Base-by-base conservation (phyloP, 2,797 vertebrate genomes). In the Darevskia nairensis region DNA sequence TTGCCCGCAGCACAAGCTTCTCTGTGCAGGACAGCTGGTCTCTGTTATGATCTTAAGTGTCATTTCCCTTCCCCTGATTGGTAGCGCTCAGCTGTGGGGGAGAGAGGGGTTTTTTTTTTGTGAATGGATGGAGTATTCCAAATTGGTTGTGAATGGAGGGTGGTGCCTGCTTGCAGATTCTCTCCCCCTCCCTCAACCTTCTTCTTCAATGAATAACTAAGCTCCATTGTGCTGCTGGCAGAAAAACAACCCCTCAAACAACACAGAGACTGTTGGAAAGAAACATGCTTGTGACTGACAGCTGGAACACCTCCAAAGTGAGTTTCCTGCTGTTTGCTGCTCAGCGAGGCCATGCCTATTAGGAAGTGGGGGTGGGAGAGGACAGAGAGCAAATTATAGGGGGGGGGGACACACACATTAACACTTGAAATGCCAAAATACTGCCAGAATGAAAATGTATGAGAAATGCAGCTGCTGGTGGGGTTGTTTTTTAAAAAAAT, bases 61-160 rank as follows among this genome's bases (percentile, higher is more conserved):
- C 84, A 86, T 94, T 95, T 95, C 92, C 92, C 94, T 94, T 94
- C 93, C 87, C 90, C 93, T 94, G 93, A 95, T 92, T 94, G 91
- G 95, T 92, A 89, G 90, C 0, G 1, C 89, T 93, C 88, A 95
- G 92, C 93, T 92, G 90, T 89, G 85, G 91, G 39, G 82, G 66
- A 82, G 72, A 86, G 92, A 81, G 87, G 82, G 90, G 86, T 89
- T 89, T 46, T 93, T 94, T 39, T 94, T 39, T 75, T 90, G 90
- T 80, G 86, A 92, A 92, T 90, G 96, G 96, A 97, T 96, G 96
- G 96, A 96, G 94, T 71, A 89, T 95, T 96, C 92, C 95, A 92
- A 96, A 96, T 95, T 96, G 95, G 95, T 97, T 95, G 95, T 97
- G 97, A 97, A 97, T 97, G 97, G 96, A 95, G 96, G 96, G 96